Conservation (phyloP, 2,888 invertebrate species). For the Quadriops clusia region DNA sequence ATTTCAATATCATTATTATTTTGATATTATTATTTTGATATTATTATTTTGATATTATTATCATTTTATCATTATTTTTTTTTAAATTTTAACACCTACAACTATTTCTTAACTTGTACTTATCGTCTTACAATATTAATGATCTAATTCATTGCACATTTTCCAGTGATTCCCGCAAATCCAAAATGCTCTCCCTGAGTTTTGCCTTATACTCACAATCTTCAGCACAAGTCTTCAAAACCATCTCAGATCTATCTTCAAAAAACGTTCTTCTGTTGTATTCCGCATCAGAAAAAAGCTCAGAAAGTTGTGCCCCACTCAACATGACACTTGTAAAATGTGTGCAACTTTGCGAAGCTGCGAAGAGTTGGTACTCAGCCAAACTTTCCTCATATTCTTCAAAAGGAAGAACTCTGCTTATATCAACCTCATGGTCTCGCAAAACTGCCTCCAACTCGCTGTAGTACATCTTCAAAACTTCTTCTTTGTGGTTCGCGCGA, state of each 20-base stretch:
- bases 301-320: slow-evolving; percentile 13
- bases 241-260: background rate
- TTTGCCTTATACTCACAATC: slow-evolving; percentile 2
- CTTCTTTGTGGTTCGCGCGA: slow-evolving; percentile 15
- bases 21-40: too few species aligned
- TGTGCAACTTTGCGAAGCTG: slow-evolving; percentile 2
- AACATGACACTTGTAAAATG: slow-evolving; percentile 1
- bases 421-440: slow-evolving; percentile 15
- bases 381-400: slow-evolving; percentile 18
- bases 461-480: slow-evolving; percentile 20
- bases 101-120: too few species aligned
- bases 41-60: too few species aligned
- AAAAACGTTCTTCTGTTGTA: slow-evolving; percentile 17
- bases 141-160: too few species aligned
- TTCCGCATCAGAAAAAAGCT: slow-evolving; percentile 21
- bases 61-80: too few species aligned
- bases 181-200: slow-evolving; percentile 1
- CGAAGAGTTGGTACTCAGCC: slow-evolving; percentile 14
- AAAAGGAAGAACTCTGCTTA: slow-evolving; percentile 17
- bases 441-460: slow-evolving; percentile 16
- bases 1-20: too few species aligned
- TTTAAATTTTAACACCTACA: too few species aligned
- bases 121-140: too few species aligned
- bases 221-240: slow-evolving; percentile 3
- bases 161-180: slow-evolving; percentile 5